These are phyloP conservation scores for Mimas tiliae DNA, from an alignment of 2,888 invertebrate species.

Conservation along the genomic window DNA sequence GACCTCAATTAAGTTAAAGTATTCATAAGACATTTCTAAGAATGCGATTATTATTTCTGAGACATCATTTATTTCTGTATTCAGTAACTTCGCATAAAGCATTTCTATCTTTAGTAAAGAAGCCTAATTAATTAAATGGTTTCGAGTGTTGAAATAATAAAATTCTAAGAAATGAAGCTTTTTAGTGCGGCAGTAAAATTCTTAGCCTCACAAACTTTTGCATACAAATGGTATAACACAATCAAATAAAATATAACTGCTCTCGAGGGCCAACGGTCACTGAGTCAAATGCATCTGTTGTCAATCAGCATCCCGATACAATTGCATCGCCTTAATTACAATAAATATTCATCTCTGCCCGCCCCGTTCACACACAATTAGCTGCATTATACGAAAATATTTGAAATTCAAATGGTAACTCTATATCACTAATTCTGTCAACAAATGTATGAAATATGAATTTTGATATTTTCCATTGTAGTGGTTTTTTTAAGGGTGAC, in stretches of 20 bases:
- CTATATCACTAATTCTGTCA: constrained; percentile 74
- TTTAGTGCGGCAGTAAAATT: too few species aligned
- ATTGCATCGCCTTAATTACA: constrained; percentile 53
- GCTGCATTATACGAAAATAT: constrained; percentile 78
- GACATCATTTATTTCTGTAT: too few species aligned
- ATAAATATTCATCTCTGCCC: constrained; percentile 74
- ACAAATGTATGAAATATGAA: constrained; percentile 71
- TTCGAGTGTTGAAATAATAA: too few species aligned
- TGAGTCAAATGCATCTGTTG: constrained; percentile 24
- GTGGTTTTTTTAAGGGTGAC: constrained; percentile 62
- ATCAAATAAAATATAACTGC: constrained; percentile 5
- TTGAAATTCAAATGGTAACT: constrained; percentile 77
- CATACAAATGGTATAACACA: background rate
- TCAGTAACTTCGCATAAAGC: too few species aligned
- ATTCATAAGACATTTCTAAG: too few species aligned
- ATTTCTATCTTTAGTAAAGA: too few species aligned
- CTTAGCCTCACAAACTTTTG: too few species aligned
- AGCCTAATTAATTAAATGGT: too few species aligned
- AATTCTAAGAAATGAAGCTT: too few species aligned
- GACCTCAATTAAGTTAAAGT: too few species aligned
- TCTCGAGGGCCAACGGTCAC: constrained; percentile 31
- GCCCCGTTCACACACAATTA: constrained; percentile 82
- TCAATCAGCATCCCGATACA: constrained; percentile 25
- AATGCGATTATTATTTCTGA: too few species aligned
- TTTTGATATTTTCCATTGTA: constrained; percentile 72